Evolutionary conservation across 1,140 invertebrate species (phyloP).

Genomic region (Dendrolimus punctatus): DNA sequence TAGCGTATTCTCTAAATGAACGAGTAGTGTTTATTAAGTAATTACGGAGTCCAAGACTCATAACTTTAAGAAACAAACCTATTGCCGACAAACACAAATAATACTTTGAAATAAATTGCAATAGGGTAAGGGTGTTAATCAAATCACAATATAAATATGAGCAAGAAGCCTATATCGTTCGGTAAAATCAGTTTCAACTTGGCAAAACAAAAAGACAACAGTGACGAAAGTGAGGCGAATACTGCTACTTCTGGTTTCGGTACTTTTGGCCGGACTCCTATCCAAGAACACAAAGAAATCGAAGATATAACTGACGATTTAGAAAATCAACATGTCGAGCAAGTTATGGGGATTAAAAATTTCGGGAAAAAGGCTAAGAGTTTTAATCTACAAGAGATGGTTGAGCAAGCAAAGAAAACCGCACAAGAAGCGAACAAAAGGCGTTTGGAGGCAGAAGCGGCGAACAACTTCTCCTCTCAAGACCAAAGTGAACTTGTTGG

Average conservation of each 20-base stretch:
- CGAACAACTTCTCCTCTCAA: constrained; percentile 10
- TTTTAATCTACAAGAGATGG: constrained; percentile 78
- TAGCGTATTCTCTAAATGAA: neutral
- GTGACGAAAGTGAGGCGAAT: constrained; percentile 19
- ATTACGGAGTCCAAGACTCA: too few relatives aligned
- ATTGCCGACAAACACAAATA: too few relatives aligned
- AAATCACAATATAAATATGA: constrained; percentile 31
- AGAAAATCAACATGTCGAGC: constrained; percentile 77
- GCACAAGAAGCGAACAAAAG: constrained; percentile 47
- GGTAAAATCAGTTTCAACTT: constrained; percentile 62
- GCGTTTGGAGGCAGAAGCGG: constrained; percentile 31
- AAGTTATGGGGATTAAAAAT: constrained; percentile 82
- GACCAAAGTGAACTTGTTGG: constrained; percentile 73
- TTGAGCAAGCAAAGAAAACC: constrained; percentile 66
- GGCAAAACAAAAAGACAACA: constrained; percentile 23
- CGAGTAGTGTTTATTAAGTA: too few relatives aligned
- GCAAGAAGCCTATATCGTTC: constrained; percentile 65
- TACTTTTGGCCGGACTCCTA: constrained; percentile 72
- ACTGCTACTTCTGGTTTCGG: constrained; percentile 72
- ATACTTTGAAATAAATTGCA: too few relatives aligned
- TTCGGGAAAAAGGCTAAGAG: constrained; percentile 86
- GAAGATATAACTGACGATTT: constrained; percentile 79
- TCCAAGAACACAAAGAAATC: constrained; percentile 72
- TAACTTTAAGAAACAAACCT: too few relatives aligned
- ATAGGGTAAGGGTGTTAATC: too few relatives aligned